phyloP scores from a whole-genome alignment of 2,888 invertebrate genomes.

The Sisyra terminalis region DNA sequence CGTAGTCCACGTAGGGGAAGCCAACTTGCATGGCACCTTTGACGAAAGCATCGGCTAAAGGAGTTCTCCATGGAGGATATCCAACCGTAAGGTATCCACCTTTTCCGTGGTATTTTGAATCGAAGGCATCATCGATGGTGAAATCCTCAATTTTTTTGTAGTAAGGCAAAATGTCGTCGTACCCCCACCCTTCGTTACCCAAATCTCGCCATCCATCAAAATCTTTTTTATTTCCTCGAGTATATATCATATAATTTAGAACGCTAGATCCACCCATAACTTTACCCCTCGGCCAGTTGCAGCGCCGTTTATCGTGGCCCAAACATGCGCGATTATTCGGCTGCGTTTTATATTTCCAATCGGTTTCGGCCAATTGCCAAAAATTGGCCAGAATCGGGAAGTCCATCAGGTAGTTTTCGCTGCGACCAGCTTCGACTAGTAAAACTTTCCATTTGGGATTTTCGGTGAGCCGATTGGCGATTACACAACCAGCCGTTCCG shows the following conservation, averaged over 20 bases:
- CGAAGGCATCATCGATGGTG: slow-evolving; percentile 53
- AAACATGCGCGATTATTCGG: slow-evolving; percentile 59
- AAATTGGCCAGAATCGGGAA: slow-evolving; percentile 57
- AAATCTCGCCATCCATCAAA: slow-evolving; percentile 73
- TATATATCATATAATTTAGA: slow-evolving; percentile 81
- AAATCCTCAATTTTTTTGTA: slow-evolving; percentile 78
- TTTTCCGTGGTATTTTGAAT: slow-evolving; percentile 29
- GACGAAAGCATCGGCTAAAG: slow-evolving; percentile 43
- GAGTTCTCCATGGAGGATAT: slow-evolving; percentile 37
- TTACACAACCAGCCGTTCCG: slow-evolving; percentile 61
- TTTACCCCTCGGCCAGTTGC: slow-evolving; percentile 72
- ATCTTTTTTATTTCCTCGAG: slow-evolving; percentile 72
- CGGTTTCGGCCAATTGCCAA: slow-evolving; percentile 51
- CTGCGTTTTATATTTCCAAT: slow-evolving; percentile 70
- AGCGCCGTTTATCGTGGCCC: slow-evolving; percentile 59
- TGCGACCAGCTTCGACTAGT: slow-evolving; percentile 53
- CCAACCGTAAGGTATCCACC: slow-evolving; percentile 38
- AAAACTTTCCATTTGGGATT: slow-evolving; percentile 48
- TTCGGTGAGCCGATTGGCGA: slow-evolving; percentile 59
- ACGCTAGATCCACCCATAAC: slow-evolving; percentile 76
- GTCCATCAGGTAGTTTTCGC: slow-evolving; percentile 57
- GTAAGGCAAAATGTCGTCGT: slow-evolving; percentile 61
- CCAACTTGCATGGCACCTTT: slow-evolving; percentile 45
- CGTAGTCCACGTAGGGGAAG: slow-evolving; percentile 47
- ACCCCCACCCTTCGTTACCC: slow-evolving; percentile 55